Evolutionary conservation across 2,797 vertebrate genomes (phyloP).

Genomic region (Trichosurus vulpecula): DNA sequence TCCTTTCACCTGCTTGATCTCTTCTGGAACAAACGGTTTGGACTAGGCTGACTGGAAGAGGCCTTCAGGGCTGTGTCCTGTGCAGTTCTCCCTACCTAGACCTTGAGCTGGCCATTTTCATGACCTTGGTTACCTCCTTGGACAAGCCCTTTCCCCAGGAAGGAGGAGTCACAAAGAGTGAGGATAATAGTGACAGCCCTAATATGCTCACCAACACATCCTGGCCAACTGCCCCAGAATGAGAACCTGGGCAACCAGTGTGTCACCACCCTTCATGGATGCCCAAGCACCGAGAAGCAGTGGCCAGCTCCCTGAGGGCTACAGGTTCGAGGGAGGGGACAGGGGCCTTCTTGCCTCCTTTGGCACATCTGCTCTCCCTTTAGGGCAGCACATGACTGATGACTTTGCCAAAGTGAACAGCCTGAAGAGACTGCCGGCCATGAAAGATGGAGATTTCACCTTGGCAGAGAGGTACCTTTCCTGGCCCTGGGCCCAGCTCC

Average conservation of each 20-base stretch:
- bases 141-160: background rate
- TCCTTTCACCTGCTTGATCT: background rate
- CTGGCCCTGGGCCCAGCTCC: too few species aligned
- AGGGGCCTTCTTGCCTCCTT: background rate
- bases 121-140: background rate
- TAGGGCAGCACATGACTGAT: too few species aligned
- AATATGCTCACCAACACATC: background rate
- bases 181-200: too few species aligned
- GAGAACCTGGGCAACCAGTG: background rate
- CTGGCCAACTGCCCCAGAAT: background rate
- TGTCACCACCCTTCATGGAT: background rate
- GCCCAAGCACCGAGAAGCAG: too few species aligned
- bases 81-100: background rate
- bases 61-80: background rate
- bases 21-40: background rate
- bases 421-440: too few species aligned
- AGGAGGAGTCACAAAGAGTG: background rate
- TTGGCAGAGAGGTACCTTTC: too few species aligned
- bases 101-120: background rate
- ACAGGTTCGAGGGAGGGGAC: too few species aligned
- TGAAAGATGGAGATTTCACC: too few species aligned
- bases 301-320: too few species aligned
- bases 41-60: too few species aligned
- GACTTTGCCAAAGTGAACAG: too few species aligned
- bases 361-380: too few species aligned